Percentiles rank a stretch among this genome's conserved stretches.
These are phyloP conservation scores for Melanostoma scalare DNA, from an alignment of 2,888 invertebrate species.

Conservation along the genomic window DNA sequence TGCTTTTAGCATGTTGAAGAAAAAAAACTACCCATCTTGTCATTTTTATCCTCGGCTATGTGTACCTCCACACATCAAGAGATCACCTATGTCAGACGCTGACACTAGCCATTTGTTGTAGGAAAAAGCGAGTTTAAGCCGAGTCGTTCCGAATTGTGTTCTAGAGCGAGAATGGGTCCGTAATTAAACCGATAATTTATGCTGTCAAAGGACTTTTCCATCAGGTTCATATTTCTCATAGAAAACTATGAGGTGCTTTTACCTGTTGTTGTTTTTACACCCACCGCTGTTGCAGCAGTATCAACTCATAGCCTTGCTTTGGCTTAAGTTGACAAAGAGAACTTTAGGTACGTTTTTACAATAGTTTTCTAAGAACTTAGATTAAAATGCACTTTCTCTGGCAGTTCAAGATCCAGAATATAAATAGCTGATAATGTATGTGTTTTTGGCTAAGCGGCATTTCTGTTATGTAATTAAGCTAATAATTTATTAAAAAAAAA, in stretches of 20 bases:
- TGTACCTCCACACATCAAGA: conserved; percentile 38
- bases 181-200: conserved; percentile 70
- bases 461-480: too few relatives aligned
- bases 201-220: conserved; percentile 65
- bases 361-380: too few relatives aligned
- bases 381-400: too few relatives aligned
- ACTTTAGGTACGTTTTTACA: too few relatives aligned
- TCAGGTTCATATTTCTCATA: conserved; percentile 33
- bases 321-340: too few relatives aligned
- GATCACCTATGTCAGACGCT: conserved; percentile 52
- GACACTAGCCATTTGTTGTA: conserved; percentile 45
- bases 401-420: too few relatives aligned
- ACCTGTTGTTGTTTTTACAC: conserved; percentile 36
- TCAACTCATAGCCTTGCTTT: too few relatives aligned
- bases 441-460: too few relatives aligned
- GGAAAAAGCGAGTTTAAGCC: conserved; percentile 41
- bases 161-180: conserved; percentile 15
- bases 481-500: too few relatives aligned
- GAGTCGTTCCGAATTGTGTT: conserved; percentile 10
- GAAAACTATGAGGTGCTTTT: conserved; percentile 11
- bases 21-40: conserved; percentile 41
- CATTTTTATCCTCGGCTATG: conserved; percentile 32
- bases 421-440: too few relatives aligned
- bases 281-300: too few relatives aligned
- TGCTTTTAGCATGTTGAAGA: conserved; percentile 64